phyloP scores from a whole-genome alignment of 1,140 invertebrate genomes.

The Pissodes strobi region DNA sequence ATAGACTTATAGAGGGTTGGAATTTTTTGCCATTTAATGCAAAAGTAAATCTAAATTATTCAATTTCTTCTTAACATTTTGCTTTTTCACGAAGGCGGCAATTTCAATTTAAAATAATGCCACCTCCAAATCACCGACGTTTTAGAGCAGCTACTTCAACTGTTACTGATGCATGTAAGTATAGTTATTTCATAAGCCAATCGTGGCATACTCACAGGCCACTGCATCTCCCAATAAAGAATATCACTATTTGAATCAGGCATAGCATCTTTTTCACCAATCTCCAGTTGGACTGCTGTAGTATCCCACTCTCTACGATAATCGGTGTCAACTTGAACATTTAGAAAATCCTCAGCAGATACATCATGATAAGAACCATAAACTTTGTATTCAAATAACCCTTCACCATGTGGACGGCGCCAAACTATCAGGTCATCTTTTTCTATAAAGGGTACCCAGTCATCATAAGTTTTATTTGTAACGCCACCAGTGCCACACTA shows the following conservation, averaged over 20 bases:
- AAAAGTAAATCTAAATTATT: too few relatives aligned
- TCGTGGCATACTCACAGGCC: conserved; percentile 71
- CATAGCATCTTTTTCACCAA: conserved; percentile 69
- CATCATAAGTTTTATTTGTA: conserved; percentile 55
- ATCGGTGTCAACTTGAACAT: conserved; percentile 78
- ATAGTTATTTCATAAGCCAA: too few relatives aligned
- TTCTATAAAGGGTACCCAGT: conserved; percentile 80
- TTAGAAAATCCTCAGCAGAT: conserved; percentile 76
- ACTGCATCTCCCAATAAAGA: conserved; percentile 86
- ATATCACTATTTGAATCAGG: conserved; percentile 67
- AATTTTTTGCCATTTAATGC: too few relatives aligned
- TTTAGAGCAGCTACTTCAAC: too few relatives aligned
- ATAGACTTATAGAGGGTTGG: too few relatives aligned
- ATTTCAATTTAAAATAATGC: too few relatives aligned
- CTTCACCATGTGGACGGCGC: conserved; percentile 69
- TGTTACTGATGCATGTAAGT: too few relatives aligned
- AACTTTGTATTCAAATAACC: conserved; percentile 83
- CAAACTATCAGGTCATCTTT: conserved; percentile 80
- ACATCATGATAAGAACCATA: conserved; percentile 81
- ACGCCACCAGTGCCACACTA: conserved; percentile 32
- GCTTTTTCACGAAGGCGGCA: too few relatives aligned
- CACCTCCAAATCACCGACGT: too few relatives aligned
- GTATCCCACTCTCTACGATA: conserved; percentile 81
- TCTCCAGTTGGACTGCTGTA: conserved; percentile 71
- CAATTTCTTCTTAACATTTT: too few relatives aligned